Percentiles rank a stretch among this genome's conserved stretches.
Conservation (phyloP, 2,888 invertebrate species). For the Drosophila ochracea region DNA sequence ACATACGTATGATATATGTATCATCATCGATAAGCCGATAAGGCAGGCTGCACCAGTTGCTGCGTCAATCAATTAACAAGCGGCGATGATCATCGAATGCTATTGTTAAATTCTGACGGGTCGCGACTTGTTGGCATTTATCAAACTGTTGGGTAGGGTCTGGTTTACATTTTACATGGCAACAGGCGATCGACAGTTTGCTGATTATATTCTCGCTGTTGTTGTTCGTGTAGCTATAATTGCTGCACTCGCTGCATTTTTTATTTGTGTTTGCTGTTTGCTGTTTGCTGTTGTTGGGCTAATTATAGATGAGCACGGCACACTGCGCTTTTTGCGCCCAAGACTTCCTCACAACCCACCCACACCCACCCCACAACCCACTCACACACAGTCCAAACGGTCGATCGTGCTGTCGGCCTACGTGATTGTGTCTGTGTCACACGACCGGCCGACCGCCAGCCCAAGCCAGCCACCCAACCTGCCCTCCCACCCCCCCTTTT, state of each 20-base stretch:
- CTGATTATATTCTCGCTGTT: constrained; percentile 27
- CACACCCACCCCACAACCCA: background rate
- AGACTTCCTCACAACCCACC: background rate
- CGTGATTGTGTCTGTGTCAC: constrained; percentile 78
- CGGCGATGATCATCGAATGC: constrained; percentile 18
- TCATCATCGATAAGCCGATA: constrained; percentile 38
- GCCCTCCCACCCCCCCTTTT: background rate
- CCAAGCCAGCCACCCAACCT: constrained; percentile 2
- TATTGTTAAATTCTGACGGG: constrained; percentile 25
- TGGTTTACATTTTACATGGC: constrained; percentile 64
- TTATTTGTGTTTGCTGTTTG: constrained; percentile 13
- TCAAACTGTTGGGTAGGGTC: constrained; percentile 63
- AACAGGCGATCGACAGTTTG: constrained; percentile 51
- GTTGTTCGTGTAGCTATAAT: constrained; percentile 24
- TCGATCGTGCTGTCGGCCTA: constrained; percentile 52
- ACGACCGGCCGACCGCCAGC: constrained; percentile 56
- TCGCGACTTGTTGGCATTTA: background rate
- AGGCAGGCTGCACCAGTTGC: constrained; percentile 47
- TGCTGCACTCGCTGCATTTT: constrained; percentile 24
- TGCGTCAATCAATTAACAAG: constrained; percentile 69
- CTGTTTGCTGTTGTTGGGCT: constrained; percentile 48
- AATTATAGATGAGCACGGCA: constrained; percentile 67
- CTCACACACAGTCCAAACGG: constrained; percentile 19
- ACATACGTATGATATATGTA: constrained; percentile 6
- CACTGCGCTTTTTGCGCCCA: constrained; percentile 44